Evolutionary conservation across 2,797 vertebrate species (phyloP), one percentile per base, ranked within the genome.

Genomic region (Chelonia mydas): DNA sequence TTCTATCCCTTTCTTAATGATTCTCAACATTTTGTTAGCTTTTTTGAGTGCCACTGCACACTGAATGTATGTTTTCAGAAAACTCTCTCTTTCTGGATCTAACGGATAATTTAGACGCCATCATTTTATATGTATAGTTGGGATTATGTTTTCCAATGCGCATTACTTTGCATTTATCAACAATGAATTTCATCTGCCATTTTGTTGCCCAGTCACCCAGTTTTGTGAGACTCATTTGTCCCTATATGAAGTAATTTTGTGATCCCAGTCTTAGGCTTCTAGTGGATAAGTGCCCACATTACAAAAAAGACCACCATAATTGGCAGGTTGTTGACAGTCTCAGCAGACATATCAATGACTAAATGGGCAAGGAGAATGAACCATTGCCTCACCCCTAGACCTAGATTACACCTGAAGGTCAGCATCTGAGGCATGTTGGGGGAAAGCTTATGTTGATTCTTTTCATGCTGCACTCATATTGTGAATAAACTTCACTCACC

Each of bases 401-500:
- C 50, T 92, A 7, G 83, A 11, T 57, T 17, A 1, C 61, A 21
- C 1, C 41, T 50, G n/a, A 76, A 76, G 37, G 72, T 28, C 23
- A 27, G 23, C 21, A 76, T 76, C 41, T 76, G 72, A 76, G 41
- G 41, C 41, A 74, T 25, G n/a, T 12, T 74, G 21, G 25, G 21
- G 10, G 11, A 6, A 74, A 74, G 10, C 68, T 25, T 41, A 11
- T 41, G 25, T 37, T 74, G 37, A 23, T 45, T 41, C 12, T 93
- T 8, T 13, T 84, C 5, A 15, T 31, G 31, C 37, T 88, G 84
- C 11, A 2, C 28, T 53, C 37, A 76, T 76, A 12, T 21, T 37
- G 59, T 68, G 94, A 86, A 78, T 33, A 51, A 2, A 6, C 21
- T 0, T 0, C 27, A 87, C 28, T 5, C 0, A 5, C 16, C 49